Conservation (phyloP, 2,888 invertebrate genomes). For the Escarpia spicata region DNA sequence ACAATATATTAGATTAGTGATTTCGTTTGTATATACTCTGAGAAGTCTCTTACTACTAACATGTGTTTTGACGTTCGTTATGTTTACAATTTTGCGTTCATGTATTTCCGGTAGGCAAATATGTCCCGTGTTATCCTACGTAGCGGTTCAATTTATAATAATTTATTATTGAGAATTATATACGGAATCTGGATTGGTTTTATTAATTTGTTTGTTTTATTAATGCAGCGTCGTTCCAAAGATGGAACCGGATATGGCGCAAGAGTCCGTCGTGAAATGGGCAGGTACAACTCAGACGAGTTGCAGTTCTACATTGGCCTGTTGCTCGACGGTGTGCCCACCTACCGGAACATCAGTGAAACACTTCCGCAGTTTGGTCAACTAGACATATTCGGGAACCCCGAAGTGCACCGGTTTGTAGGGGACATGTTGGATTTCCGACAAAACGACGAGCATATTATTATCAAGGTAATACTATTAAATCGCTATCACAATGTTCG, state of each 20-base stretch:
- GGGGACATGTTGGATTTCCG: background rate
- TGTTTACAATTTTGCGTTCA: too few relatives aligned
- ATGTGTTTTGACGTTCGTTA: too few relatives aligned
- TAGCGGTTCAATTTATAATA: too few relatives aligned
- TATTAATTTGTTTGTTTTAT: background rate
- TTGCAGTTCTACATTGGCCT: constrained; percentile 40
- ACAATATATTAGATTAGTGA: too few relatives aligned
- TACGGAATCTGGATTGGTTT: background rate
- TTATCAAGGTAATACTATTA: background rate
- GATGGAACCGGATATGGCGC: background rate
- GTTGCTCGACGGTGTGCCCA: constrained; percentile 35
- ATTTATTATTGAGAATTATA: background rate
- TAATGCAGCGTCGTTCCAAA: background rate
- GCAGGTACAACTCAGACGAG: constrained; percentile 17
- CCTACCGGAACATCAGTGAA: constrained; percentile 34
- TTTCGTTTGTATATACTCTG: too few relatives aligned
- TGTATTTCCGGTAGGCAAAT: too few relatives aligned
- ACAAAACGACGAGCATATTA: background rate
- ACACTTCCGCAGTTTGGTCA: constrained; percentile 33
- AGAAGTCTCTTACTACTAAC: too few relatives aligned
- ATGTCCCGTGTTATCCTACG: too few relatives aligned
- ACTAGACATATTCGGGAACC: constrained; percentile 35
- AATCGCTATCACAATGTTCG: background rate
- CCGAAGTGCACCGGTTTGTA: constrained; percentile 31
- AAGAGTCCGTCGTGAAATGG: background rate